Evolutionary conservation across 2,113 vertebrate genomes (phyloP).

Genomic region (Clarias magur): DNA sequence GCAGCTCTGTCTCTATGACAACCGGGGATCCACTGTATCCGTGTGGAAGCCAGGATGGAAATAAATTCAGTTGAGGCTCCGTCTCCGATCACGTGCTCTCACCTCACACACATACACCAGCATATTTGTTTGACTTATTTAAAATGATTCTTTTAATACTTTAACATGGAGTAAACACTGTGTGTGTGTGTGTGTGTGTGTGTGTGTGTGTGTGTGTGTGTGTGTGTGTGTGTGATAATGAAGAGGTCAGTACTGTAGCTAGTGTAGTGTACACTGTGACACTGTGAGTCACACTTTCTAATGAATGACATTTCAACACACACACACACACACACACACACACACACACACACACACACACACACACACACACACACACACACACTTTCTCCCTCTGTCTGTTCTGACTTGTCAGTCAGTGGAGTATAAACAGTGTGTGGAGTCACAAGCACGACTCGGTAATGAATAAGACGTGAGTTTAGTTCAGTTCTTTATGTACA

Average conservation of each 20-base stretch:
- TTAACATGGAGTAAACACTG: background rate
- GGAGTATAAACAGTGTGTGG: background rate
- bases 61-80: background rate
- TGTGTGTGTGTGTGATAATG: background rate
- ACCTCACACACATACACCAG: background rate
- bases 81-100: background rate
- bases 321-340: background rate
- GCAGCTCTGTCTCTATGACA: slow-evolving; percentile 38
- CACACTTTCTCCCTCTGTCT: background rate
- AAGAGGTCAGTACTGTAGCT: background rate
- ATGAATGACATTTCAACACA: background rate
- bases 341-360: background rate
- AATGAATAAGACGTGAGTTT: background rate
- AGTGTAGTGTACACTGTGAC: background rate
- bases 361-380: background rate
- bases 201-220: too few relatives aligned
- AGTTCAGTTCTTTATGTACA: background rate
- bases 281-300: background rate
- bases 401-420: background rate
- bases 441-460: background rate
- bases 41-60: slow-evolving; percentile 23
- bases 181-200: background rate
- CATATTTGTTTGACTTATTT: background rate
- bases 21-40: slow-evolving; percentile 34
- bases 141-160: background rate